A percentile compares a stretch with the other conserved stretches of the same genome.
These are phyloP conservation scores for Myrmophylax atrothorax DNA, from an alignment of 2,113 vertebrate species.

Conservation along the genomic window DNA sequence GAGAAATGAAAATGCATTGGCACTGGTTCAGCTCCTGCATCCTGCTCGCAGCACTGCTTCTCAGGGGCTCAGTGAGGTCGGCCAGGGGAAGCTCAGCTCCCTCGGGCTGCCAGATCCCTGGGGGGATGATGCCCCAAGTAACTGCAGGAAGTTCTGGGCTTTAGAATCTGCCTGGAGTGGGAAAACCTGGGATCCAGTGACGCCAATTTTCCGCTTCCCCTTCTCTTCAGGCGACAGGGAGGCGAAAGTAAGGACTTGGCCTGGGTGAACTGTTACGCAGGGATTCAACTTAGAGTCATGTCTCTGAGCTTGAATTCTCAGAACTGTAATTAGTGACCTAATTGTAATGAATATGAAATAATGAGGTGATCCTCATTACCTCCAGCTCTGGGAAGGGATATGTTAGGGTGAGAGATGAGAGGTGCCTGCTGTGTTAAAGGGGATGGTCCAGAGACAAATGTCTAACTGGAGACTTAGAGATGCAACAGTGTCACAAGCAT, in stretches of 20 bases:
- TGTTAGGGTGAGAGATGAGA: background rate
- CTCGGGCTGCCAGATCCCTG: fast-evolving
- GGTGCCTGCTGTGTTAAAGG: background rate
- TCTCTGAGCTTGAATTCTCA: background rate
- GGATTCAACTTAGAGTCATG: background rate
- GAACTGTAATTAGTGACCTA: background rate
- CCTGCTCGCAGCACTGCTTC: background rate
- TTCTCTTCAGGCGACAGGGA: background rate
- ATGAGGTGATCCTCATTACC: background rate
- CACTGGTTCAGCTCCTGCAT: background rate
- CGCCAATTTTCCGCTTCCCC: fast-evolving
- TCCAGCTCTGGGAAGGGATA: background rate
- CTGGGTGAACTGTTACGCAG: background rate
- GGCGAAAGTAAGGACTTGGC: background rate
- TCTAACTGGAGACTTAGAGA: background rate
- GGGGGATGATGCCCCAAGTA: fast-evolving
- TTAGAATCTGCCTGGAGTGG: background rate
- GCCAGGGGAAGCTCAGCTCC: background rate
- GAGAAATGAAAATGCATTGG: background rate
- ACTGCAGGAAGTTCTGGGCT: background rate
- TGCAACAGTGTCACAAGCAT: background rate
- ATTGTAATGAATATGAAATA: background rate
- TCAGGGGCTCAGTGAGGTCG: background rate
- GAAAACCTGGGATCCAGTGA: background rate
- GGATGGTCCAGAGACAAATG: background rate